These are phyloP conservation scores for Phoeniculus purpureus DNA, from an alignment of 2,797 vertebrate genomes.

Conservation along the genomic window DNA sequence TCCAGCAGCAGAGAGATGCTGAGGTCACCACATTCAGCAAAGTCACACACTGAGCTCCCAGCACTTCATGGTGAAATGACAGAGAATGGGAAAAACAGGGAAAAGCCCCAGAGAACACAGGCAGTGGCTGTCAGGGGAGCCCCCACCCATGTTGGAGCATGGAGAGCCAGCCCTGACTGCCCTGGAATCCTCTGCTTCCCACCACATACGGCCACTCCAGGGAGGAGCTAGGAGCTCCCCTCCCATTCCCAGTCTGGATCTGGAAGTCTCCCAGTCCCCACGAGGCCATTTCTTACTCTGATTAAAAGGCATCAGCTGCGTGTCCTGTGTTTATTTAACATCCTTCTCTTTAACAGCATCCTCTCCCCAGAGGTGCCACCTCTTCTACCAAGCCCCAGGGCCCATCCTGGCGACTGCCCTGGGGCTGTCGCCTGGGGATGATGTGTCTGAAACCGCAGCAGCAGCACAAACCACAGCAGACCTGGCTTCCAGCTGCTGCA, in stretches of 20 bases:
- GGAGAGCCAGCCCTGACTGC: fast-evolving
- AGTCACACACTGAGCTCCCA: background rate
- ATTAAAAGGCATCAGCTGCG: background rate
- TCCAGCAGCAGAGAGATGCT: fast-evolving
- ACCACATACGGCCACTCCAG: fast-evolving
- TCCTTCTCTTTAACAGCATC: background rate
- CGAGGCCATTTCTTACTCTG: background rate
- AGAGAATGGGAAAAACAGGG: background rate
- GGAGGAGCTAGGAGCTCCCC: background rate
- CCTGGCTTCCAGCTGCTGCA: background rate
- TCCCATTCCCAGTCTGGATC: background rate
- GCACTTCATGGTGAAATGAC: fast-evolving
- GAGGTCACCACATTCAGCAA: background rate
- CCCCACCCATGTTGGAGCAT: fast-evolving
- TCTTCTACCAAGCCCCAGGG: background rate
- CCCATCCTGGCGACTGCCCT: fast-evolving
- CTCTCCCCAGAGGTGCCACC: background rate
- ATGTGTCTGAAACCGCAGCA: background rate
- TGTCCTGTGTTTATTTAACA: background rate
- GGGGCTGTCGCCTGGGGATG: fast-evolving
- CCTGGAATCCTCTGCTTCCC: background rate
- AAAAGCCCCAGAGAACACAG: background rate
- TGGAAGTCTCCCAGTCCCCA: background rate
- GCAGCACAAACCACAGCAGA: too few relatives aligned
- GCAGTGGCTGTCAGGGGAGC: background rate